Evolutionary conservation across 2,888 invertebrate species (phyloP).

Genomic region (Alviniconcha strummeri): DNA sequence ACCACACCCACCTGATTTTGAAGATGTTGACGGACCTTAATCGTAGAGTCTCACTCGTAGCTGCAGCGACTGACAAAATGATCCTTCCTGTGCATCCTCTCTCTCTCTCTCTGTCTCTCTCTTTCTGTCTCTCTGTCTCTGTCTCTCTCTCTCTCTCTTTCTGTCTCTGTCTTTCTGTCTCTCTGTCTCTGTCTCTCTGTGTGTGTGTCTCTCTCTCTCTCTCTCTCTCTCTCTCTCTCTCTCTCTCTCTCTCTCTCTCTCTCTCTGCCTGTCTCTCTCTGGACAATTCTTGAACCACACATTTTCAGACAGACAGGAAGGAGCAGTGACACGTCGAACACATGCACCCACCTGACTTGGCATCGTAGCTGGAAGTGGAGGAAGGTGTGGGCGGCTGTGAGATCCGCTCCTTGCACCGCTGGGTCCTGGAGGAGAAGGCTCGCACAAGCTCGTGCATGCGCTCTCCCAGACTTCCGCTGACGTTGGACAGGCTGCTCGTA

Average conservation of each 20-base stretch:
- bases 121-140: neutral
- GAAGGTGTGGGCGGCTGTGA: conserved; percentile 69
- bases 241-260: neutral
- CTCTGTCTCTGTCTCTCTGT: conserved; percentile 1
- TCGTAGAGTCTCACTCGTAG: too few species aligned
- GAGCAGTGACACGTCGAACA: too few species aligned
- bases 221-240: conserved; percentile 4
- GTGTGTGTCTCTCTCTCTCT: neutral
- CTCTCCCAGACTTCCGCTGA: conserved; percentile 66
- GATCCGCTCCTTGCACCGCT: conserved; percentile 66
- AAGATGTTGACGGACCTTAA: too few species aligned
- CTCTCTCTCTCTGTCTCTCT: neutral
- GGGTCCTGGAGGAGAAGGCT: conserved; percentile 68
- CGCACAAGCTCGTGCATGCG: conserved; percentile 66
- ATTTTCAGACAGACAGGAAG: neutral
- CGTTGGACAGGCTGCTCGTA: conserved; percentile 58
- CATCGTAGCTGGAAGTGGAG: conserved; percentile 57
- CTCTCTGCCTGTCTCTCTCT: neutral
- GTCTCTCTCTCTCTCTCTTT: neutral
- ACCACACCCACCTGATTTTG: too few species aligned
- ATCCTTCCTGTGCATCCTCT: too few species aligned
- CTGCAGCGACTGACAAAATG: too few species aligned
- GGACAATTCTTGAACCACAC: too few species aligned
- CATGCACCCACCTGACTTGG: conserved; percentile 58
- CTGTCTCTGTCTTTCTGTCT: neutral